Evolutionary conservation across 2,797 vertebrate genomes (phyloP).

Genomic region (Parauchenoglanis punctatus): DNA sequence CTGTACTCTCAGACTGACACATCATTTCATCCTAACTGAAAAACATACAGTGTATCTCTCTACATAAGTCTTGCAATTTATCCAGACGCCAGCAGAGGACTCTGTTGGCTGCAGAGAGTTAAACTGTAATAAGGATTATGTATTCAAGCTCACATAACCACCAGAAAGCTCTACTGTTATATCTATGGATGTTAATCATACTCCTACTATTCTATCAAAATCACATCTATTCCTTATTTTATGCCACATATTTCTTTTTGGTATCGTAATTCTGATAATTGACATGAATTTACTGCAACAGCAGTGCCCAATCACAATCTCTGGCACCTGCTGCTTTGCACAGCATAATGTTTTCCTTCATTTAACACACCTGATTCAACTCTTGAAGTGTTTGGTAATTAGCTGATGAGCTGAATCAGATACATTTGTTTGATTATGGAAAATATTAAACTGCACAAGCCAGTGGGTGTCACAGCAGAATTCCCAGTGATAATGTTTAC

Average conservation of each 20-base stretch:
- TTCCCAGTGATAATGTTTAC: neutral
- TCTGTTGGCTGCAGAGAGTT: slow-evolving; percentile 21
- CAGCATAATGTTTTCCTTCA: slow-evolving; percentile 18
- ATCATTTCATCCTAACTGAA: too few species aligned
- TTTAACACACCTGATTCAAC: slow-evolving; percentile 16
- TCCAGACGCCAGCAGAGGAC: slow-evolving; percentile 42
- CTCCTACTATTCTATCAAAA: neutral
- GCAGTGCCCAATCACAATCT: neutral
- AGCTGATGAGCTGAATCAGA: slow-evolving; percentile 35
- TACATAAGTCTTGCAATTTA: slow-evolving; percentile 1
- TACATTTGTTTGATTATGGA: neutral
- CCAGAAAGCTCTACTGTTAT: neutral
- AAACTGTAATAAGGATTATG: neutral
- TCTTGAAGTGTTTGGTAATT: slow-evolving; percentile 12
- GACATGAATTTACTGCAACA: neutral
- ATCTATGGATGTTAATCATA: slow-evolving; percentile 3
- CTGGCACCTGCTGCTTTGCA: slow-evolving; percentile 10
- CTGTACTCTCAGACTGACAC: neutral
- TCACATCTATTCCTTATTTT: neutral
- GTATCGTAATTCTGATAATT: neutral
- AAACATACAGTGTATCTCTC: neutral
- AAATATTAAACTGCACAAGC: neutral
- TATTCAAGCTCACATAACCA: neutral
- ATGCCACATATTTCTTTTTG: neutral
- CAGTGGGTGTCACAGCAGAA: neutral